Evolutionary conservation across 2,888 invertebrate genomes (phyloP).

Genomic region (Chrysotoxum bicinctum): DNA sequence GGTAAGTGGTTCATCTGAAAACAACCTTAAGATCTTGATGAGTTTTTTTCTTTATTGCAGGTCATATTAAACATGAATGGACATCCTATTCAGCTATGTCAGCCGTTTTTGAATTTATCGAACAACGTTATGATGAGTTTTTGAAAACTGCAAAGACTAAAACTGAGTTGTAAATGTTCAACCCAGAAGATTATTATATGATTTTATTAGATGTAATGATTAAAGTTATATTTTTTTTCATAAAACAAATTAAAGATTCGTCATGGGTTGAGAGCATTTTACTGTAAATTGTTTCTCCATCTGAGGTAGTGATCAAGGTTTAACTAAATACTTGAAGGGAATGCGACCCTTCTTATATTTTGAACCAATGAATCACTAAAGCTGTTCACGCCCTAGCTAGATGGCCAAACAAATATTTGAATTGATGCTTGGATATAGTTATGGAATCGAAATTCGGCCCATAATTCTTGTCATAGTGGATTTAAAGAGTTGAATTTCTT

Average conservation of each 20-base stretch:
- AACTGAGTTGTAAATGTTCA: conserved; percentile 42
- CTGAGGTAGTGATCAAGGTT: too few species aligned
- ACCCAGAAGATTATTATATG: background rate
- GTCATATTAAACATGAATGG: conserved; percentile 87
- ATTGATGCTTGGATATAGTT: too few species aligned
- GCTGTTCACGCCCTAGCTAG: too few species aligned
- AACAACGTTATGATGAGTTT: conserved; percentile 63
- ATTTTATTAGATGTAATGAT: background rate
- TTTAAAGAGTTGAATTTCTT: too few species aligned
- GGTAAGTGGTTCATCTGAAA: conserved; percentile 78
- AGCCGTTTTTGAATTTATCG: conserved; percentile 86
- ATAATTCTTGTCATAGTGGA: too few species aligned
- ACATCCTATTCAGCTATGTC: conserved; percentile 86
- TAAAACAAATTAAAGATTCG: background rate
- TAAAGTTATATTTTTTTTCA: background rate
- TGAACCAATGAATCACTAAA: too few species aligned
- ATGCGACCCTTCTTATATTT: too few species aligned
- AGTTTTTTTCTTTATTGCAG: conserved; percentile 78
- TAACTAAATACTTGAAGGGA: too few species aligned
- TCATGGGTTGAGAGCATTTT: background rate
- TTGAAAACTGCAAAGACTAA: conserved; percentile 28
- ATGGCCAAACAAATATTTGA: too few species aligned
- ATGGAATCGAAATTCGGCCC: too few species aligned
- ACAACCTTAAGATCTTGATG: background rate
- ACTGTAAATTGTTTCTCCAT: background rate